A percentile compares a stretch with the other conserved stretches of the same genome.
Evolutionary conservation across 2,888 invertebrate species (phyloP).

Genomic region (Rotaria sp.): DNA sequence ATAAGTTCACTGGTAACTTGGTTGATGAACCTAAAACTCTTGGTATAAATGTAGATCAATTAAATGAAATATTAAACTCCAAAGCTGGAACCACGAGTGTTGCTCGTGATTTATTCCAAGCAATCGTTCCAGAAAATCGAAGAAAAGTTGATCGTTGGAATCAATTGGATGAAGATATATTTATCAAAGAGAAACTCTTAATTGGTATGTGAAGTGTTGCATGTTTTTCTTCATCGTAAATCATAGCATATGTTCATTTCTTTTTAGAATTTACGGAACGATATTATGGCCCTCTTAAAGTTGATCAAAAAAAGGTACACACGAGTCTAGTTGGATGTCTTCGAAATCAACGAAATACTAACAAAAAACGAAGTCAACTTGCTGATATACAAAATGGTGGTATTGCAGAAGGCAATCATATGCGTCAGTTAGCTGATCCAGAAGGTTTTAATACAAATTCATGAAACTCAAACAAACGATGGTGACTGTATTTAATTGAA

Average conservation of each 20-base stretch:
- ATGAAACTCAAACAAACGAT: no score
- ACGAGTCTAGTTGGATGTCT: not conserved
- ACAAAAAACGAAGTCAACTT: no score
- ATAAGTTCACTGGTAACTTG: not conserved
- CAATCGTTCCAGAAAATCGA: not conserved
- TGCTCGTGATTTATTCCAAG: not conserved
- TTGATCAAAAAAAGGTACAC: not conserved
- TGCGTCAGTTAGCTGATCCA: no score
- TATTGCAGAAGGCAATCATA: no score
- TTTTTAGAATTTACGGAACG: not conserved
- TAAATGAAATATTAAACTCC: not conserved
- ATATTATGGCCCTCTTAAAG: not conserved
- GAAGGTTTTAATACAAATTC: no score
- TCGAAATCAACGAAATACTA: not conserved
- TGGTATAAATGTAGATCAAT: not conserved
- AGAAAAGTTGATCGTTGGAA: not conserved
- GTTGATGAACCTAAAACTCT: not conserved
- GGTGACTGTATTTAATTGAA: no score
- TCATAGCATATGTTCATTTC: no score
- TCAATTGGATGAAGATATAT: not conserved
- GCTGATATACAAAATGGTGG: no score
- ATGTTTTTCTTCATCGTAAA: not conserved
- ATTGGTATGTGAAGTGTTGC: not conserved
- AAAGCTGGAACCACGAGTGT: not conserved
- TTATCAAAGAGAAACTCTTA: not conserved